Evolutionary conservation across 2,888 invertebrate species (phyloP).

Genomic region (Argynnis bischoffii): DNA sequence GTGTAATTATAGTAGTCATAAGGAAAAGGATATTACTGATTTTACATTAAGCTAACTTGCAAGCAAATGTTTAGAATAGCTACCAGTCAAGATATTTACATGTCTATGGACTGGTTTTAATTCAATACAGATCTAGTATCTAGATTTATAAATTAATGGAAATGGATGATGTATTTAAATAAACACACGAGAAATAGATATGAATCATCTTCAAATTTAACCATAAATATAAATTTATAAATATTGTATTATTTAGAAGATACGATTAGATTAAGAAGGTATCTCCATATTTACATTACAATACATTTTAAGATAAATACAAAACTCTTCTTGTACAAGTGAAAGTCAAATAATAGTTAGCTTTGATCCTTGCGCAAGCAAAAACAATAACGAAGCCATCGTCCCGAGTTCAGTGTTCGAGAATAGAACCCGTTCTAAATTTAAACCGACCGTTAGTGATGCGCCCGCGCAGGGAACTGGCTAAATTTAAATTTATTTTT

Average conservation of each 20-base stretch:
- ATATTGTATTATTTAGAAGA: too few species aligned
- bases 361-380: conserved; percentile 45
- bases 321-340: neutral
- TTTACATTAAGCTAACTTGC: conserved; percentile 7
- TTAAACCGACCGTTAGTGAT: conserved; percentile 74
- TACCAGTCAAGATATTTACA: neutral
- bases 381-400: conserved; percentile 75
- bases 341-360: conserved; percentile 16
- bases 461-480: conserved; percentile 71
- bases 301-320: too few species aligned
- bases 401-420: conserved; percentile 75
- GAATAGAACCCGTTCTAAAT: conserved; percentile 78
- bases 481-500: conserved; percentile 70
- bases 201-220: too few species aligned
- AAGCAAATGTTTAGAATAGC: neutral
- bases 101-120: conserved; percentile 5
- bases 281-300: too few species aligned
- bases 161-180: neutral
- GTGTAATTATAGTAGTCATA: neutral
- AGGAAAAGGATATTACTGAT: conserved; percentile 15
- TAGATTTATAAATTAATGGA: conserved; percentile 1
- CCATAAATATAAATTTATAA: too few species aligned
- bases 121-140: neutral
- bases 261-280: too few species aligned
- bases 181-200: too few species aligned